Conservation (phyloP, 2,797 vertebrate species). For the Ctenopoma kingsleyae region DNA sequence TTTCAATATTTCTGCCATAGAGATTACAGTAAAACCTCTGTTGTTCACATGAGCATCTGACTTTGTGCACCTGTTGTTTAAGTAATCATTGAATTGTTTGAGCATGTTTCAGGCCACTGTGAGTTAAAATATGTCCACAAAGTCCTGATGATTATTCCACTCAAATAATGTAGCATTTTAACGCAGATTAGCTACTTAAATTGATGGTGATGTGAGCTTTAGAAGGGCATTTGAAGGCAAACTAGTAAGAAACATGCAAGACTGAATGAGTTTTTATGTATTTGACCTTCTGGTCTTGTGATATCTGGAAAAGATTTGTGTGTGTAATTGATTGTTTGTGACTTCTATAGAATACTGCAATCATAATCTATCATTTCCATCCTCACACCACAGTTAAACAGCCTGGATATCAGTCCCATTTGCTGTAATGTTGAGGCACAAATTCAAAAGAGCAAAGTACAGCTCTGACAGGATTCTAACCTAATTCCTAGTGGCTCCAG, state of each 20-base stretch:
- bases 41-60: too few species aligned
- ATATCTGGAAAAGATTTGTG: neutral
- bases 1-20: too few species aligned
- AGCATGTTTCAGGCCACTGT: too few species aligned
- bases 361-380: conserved; percentile 33
- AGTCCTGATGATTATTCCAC: too few species aligned
- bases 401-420: conserved; percentile 47
- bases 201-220: neutral
- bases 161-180: neutral
- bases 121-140: too few species aligned
- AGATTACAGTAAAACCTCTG: too few species aligned
- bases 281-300: conserved; percentile 12
- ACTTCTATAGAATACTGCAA: conserved; percentile 1
- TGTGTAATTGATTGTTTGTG: conserved; percentile 3
- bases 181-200: neutral
- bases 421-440: conserved; percentile 55
- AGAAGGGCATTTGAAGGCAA: neutral
- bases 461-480: conserved; percentile 49
- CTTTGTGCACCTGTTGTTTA: too few species aligned
- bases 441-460: conserved; percentile 48
- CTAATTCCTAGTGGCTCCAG: conserved; percentile 34
- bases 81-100: too few species aligned
- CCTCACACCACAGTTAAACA: conserved; percentile 31
- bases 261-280: neutral
- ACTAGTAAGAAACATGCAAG: neutral